A percentile compares a stretch with the other conserved stretches of the same genome.
phyloP scores from a whole-genome alignment of 2,113 vertebrate genomes.

The Colistium nudipinnis region DNA sequence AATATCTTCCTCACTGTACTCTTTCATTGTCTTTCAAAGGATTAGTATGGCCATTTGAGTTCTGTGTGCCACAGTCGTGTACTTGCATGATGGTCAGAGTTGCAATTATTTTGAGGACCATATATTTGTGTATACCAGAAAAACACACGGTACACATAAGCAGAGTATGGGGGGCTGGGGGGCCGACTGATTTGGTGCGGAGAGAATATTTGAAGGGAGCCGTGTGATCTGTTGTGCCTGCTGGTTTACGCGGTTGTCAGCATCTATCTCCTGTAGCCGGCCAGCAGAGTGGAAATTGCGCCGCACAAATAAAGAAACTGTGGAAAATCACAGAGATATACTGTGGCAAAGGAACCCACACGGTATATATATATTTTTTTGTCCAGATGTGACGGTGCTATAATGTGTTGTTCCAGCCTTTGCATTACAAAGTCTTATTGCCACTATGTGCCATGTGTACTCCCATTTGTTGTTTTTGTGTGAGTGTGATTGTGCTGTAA shows the following conservation, averaged over 20 bases:
- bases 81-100: background rate
- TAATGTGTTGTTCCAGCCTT: background rate
- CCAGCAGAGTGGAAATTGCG: background rate
- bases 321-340: background rate
- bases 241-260: conserved; percentile 6
- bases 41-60: background rate
- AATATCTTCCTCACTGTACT: background rate
- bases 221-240: background rate
- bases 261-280: background rate
- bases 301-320: background rate
- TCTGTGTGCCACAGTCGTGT: background rate
- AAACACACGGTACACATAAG: background rate
- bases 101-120: background rate
- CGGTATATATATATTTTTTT: too few relatives aligned
- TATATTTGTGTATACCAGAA: background rate
- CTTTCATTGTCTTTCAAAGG: too few relatives aligned
- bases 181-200: background rate
- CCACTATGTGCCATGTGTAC: background rate
- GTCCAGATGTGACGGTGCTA: too few relatives aligned
- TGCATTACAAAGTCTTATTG: background rate
- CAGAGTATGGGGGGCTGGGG: background rate
- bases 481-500: background rate
- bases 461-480: background rate
- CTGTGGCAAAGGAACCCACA: background rate
- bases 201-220: background rate